Base-by-base conservation (phyloP, 2,113 vertebrate genomes). In the Hiodon alosoides region DNA sequence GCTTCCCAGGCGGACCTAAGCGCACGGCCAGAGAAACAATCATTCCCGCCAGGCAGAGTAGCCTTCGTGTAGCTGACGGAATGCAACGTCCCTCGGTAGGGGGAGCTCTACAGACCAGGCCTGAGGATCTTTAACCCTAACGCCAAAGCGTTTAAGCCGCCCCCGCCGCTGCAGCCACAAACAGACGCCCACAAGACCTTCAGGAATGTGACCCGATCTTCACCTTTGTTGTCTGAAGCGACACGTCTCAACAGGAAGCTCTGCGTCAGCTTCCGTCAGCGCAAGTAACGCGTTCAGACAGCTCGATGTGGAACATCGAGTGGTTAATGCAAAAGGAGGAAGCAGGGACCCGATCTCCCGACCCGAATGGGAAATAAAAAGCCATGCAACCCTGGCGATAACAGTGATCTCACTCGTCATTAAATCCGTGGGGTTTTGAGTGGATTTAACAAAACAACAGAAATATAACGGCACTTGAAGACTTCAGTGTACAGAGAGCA, bases 201-300 rank as follows among this genome's bases (percentile, higher is more conserved):
- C 52, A 64, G 31, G 53, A 77, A 66, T 48, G 50, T 77, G 71
- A 68, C 70, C 55, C 48, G 53, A 55, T 10, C 72, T 69, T 69
- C 67, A 77, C 46, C 76, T 64, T 13, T 47, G 10, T 52, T 72
- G 67, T 73, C 54, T 58, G 55, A 66, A 53, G 65, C 57, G 68
- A 67, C 58, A 6, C 14, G 52, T 57, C 17, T 68, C 67, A 76
- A 77, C 60, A 76, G 60, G 72, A 73, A 53, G 53, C 72, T 7
- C 10, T 10, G 47, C 58, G 57, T 7, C 11, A 31, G 2, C 10
- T 60, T 57, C 47, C 59, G 50, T 71, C 70, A 3, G 52, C 50
- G 48, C 9, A 54, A 71, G 55, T 58, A 54, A 59, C 60, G 31
- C 48, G 17, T n/a, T 61, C 70, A 72, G 70, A 72, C 53, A 71